phyloP scores from a whole-genome alignment of 2,113 vertebrate species.

The Actenoides lindsayi region DNA sequence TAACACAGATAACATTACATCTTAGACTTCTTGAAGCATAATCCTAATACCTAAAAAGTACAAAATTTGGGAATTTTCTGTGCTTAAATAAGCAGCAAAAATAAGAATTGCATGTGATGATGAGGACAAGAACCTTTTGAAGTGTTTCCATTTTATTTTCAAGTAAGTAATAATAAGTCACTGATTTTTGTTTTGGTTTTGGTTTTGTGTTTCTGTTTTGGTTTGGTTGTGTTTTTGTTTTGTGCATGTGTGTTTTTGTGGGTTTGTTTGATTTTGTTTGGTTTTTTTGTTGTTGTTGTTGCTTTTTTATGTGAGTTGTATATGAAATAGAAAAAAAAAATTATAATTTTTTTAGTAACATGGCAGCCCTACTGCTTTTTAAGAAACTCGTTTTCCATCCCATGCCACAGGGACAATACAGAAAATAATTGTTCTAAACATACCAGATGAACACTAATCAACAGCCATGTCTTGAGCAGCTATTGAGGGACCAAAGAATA shows the following conservation, averaged over 20 bases:
- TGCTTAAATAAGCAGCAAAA: background rate
- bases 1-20: background rate
- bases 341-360: background rate
- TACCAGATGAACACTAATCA: background rate
- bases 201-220: background rate
- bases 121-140: background rate
- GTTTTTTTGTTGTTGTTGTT: background rate
- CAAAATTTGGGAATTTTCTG: background rate
- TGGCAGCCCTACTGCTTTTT: background rate
- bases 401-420: background rate
- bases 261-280: too few species aligned
- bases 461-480: background rate
- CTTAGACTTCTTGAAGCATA: background rate
- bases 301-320: background rate
- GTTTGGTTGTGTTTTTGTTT: background rate
- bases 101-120: background rate
- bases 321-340: rapidly evolving
- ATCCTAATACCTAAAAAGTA: background rate
- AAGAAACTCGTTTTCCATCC: background rate
- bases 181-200: background rate
- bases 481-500: background rate
- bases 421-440: background rate
- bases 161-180: background rate
- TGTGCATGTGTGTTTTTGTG: too few species aligned
- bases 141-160: background rate